Evolutionary conservation across 2,797 vertebrate genomes (phyloP).

Genomic region (Crocidura indochinensis): DNA sequence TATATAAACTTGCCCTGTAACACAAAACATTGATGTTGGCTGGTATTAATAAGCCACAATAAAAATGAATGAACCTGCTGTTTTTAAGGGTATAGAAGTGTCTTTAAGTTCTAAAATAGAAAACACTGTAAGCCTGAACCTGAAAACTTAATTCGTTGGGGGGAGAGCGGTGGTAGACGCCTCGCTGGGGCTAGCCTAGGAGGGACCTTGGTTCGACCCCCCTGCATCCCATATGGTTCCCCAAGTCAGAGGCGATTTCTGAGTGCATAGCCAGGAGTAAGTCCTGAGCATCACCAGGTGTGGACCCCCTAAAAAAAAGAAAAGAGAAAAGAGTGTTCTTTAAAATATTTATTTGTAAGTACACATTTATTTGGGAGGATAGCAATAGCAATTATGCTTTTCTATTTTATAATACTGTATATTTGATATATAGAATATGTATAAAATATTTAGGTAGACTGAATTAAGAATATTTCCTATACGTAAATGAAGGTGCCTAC

Average conservation of each 20-base stretch:
- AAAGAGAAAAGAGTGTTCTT: neutral
- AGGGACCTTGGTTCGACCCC: no score
- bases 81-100: neutral
- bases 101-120: conserved; percentile 15
- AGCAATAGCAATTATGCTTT: conserved; percentile 9
- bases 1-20: neutral
- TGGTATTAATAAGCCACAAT: neutral
- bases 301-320: no score
- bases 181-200: no score
- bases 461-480: neutral
- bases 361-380: neutral
- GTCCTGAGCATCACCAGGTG: no score
- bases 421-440: neutral
- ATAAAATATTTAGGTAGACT: neutral
- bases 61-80: conserved; percentile 6
- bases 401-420: neutral
- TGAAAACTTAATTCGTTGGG: neutral
- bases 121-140: neutral
- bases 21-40: neutral
- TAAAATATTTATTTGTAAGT: neutral
- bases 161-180: no score
- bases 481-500: conserved; percentile 26
- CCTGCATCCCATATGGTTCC: no score
- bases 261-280: no score
- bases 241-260: no score